Conservation (phyloP, 1,140 invertebrate species). For the Bombus superbus region DNA sequence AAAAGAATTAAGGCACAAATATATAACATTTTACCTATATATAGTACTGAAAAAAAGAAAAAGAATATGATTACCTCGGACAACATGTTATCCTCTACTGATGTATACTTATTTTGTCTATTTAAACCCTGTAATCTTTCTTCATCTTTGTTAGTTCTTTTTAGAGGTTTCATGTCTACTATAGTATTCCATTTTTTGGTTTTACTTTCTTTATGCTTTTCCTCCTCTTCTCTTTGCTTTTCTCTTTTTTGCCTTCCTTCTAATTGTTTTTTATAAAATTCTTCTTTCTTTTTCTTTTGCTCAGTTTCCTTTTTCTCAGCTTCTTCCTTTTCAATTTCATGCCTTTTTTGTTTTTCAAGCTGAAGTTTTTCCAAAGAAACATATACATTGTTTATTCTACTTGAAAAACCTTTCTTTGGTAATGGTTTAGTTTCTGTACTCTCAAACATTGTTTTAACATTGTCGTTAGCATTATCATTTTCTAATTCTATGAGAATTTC, state of each 20-base stretch:
- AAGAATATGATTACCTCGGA: conserved; percentile 40
- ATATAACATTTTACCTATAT: not conserved
- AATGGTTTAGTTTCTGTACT: conserved; percentile 30
- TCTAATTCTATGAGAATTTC: conserved; percentile 45
- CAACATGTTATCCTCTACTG: not conserved
- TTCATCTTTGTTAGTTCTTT: not conserved
- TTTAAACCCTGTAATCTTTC: not conserved
- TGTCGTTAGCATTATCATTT: conserved; percentile 5
- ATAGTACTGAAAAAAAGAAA: conserved; percentile 1
- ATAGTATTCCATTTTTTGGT: conserved; percentile 27
- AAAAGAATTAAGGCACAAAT: not conserved
- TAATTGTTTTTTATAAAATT: conserved; percentile 31
- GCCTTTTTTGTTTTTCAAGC: conserved; percentile 23
- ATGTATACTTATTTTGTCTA: not conserved
- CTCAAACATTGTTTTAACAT: conserved; percentile 2
- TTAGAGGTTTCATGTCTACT: not conserved
- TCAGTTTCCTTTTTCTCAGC: conserved; percentile 14
- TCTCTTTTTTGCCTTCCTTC: not conserved
- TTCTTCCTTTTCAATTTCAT: conserved; percentile 14
- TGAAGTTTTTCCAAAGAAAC: conserved; percentile 33
- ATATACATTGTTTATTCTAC: conserved; percentile 37
- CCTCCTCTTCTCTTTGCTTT: conserved; percentile 15
- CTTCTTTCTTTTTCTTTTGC: conserved; percentile 21
- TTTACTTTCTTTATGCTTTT: conserved; percentile 5
- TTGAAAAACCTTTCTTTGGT: conserved; percentile 10